phyloP scores from a whole-genome alignment of 2,113 vertebrate species.

The Myotis yumanensis region DNA sequence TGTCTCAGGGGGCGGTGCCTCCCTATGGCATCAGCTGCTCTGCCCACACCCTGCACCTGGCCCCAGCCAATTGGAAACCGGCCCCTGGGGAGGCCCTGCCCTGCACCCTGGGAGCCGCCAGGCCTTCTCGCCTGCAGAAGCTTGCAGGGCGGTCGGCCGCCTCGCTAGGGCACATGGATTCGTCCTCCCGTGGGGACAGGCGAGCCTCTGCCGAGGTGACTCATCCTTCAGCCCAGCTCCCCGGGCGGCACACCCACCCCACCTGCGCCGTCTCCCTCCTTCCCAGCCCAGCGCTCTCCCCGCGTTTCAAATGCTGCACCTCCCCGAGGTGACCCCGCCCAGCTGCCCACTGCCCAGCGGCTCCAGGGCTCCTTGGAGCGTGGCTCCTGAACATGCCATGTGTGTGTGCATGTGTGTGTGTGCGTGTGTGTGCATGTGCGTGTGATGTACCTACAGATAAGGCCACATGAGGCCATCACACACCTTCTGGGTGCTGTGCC shows the following conservation, averaged over 20 bases:
- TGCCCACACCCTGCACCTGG: not conserved
- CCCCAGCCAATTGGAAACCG: not conserved
- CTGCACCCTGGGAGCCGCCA: fast-evolving
- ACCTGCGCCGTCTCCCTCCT: conserved; percentile 1
- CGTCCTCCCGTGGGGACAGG: not conserved
- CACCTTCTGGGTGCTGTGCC: not conserved
- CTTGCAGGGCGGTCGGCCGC: not conserved
- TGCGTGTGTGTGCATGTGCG: not conserved
- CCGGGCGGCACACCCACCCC: conserved; percentile 19
- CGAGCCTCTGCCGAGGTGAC: not conserved
- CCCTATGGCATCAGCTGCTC: not conserved
- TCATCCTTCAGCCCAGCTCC: conserved; percentile 40
- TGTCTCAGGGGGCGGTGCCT: not conserved
- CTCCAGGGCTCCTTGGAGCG: not conserved
- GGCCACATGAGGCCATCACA: not conserved
- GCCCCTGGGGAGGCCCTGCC: fast-evolving
- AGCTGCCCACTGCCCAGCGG: not conserved
- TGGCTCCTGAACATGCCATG: not conserved
- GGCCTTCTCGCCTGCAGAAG: not conserved
- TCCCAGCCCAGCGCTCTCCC: not conserved
- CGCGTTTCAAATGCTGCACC: not conserved
- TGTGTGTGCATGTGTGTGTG: too few relatives aligned
- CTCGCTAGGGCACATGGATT: not conserved
- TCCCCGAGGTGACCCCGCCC: not conserved
- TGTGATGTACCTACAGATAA: not conserved